phyloP scores from a whole-genome alignment of 2,888 invertebrate genomes.

The Nudaria mundana region DNA sequence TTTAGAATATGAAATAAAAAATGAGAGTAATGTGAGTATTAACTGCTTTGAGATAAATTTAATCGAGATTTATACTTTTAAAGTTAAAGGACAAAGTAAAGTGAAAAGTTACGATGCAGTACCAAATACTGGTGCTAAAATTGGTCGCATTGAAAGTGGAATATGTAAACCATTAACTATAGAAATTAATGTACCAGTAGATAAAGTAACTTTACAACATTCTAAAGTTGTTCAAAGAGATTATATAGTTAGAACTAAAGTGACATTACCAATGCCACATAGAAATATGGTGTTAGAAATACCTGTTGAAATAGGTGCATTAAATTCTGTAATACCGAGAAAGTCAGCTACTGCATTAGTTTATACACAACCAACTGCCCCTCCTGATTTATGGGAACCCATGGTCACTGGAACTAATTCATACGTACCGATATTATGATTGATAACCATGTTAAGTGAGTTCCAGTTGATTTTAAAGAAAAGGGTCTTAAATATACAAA shows the following conservation, averaged over 20 bases:
- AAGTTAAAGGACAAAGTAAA: neutral
- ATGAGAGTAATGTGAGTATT: conserved; percentile 36
- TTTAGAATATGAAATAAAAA: conserved; percentile 36
- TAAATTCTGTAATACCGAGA: neutral
- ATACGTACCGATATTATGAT: no score
- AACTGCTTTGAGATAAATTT: conserved; percentile 36
- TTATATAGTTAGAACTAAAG: conserved; percentile 34
- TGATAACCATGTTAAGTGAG: no score
- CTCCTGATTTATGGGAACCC: neutral
- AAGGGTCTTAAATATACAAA: no score
- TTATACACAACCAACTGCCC: neutral
- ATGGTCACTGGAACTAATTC: neutral
- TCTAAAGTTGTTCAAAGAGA: conserved; percentile 37
- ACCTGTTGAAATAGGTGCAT: conserved; percentile 38
- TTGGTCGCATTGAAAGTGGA: conserved; percentile 14
- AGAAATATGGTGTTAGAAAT: conserved; percentile 31
- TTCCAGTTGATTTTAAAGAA: no score
- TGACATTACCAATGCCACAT: conserved; percentile 37
- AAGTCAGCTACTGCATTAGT: neutral
- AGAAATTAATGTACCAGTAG: conserved; percentile 23
- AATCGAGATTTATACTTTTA: conserved; percentile 31
- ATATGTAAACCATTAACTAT: conserved; percentile 20
- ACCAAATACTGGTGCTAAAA: conserved; percentile 3
- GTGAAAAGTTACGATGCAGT: neutral
- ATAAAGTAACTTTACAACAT: conserved; percentile 30